These are phyloP conservation scores for Myripristis jacobus DNA, from an alignment of 2,797 vertebrate genomes.

Conservation along the genomic window DNA sequence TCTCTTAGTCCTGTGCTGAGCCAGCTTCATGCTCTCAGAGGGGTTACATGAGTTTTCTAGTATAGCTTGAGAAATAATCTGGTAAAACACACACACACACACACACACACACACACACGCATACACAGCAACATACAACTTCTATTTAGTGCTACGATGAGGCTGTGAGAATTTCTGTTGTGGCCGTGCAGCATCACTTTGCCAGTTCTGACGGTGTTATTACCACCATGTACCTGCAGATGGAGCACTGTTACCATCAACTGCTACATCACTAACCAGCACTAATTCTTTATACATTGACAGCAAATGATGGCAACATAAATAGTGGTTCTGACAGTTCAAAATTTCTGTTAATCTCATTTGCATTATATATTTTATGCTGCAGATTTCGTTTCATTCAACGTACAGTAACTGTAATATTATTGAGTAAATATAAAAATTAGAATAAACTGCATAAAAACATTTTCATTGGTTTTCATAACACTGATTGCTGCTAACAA, in stretches of 20 bases:
- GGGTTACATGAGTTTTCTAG: background rate
- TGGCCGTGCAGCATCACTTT: constrained; percentile 25
- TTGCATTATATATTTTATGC: constrained; percentile 7
- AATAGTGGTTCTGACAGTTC: background rate
- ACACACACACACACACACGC: background rate
- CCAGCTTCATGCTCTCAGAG: constrained; percentile 19
- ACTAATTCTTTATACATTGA: background rate
- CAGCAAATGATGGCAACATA: background rate
- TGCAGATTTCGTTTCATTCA: constrained; percentile 26
- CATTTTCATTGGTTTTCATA: constrained; percentile 49
- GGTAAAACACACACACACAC: background rate
- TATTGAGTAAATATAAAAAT: constrained; percentile 44
- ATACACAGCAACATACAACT: background rate
- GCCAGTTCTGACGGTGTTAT: background rate
- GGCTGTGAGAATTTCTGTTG: background rate
- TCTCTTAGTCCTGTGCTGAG: background rate
- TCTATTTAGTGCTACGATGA: background rate
- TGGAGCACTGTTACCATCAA: constrained; percentile 28
- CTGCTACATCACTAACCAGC: background rate
- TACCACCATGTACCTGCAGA: constrained; percentile 55
- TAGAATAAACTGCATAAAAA: constrained; percentile 35
- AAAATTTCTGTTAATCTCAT: constrained; percentile 5
- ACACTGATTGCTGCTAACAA: constrained; percentile 54
- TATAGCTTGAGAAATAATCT: background rate
- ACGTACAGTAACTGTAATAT: constrained; percentile 19